Conservation (phyloP, 2,797 vertebrate species). For the Silurus aristotelis region DNA sequence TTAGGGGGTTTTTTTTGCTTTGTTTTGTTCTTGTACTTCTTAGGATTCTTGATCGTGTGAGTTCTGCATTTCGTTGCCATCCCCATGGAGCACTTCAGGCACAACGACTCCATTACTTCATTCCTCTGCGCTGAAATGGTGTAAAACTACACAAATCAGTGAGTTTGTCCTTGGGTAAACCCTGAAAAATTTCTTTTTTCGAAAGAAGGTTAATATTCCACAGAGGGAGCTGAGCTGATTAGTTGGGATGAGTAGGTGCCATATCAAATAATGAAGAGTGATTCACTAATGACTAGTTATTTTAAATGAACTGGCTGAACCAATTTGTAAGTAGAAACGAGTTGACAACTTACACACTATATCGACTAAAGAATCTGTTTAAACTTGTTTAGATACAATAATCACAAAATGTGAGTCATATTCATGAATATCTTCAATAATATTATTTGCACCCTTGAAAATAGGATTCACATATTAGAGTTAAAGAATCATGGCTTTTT, state of each 20-base stretch:
- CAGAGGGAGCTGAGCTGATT: neutral
- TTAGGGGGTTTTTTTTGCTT: conserved; percentile 46
- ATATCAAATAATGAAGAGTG: neutral
- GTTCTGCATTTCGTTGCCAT: conserved; percentile 39
- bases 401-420: neutral
- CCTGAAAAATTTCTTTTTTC: conserved; percentile 43
- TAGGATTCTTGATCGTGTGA: conserved; percentile 36
- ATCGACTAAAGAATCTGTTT: neutral
- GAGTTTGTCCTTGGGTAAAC: conserved; percentile 53
- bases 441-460: neutral
- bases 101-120: conserved; percentile 66
- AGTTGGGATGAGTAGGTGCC: neutral
- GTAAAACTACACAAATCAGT: conserved; percentile 60
- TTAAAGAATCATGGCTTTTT: neutral
- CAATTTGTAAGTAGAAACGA: neutral
- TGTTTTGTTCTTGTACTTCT: conserved; percentile 25
- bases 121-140: conserved; percentile 61
- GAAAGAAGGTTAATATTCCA: conserved; percentile 47
- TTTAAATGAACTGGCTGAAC: neutral
- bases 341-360: neutral
- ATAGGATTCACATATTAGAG: neutral
- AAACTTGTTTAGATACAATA: neutral
- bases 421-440: no score
- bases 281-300: neutral
- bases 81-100: conserved; percentile 64